Evolutionary conservation across 2,888 invertebrate species (phyloP).

Genomic region (Nomada ferruginata): DNA sequence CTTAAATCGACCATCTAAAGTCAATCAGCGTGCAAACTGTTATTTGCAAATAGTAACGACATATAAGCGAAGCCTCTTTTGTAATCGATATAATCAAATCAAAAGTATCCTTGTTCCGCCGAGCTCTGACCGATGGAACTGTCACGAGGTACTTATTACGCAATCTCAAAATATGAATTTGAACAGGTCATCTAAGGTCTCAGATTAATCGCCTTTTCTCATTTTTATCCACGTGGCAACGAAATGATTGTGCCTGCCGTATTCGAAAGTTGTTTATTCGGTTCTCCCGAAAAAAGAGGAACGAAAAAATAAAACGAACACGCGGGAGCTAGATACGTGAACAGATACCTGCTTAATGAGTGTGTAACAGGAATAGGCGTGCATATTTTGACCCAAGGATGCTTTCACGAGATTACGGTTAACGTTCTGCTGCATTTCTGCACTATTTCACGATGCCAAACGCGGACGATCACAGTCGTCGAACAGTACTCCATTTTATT

Average conservation of each 20-base stretch:
- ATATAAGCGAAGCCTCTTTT: no score
- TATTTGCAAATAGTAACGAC: no score
- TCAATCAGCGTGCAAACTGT: no score
- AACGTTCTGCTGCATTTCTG: conserved; percentile 1
- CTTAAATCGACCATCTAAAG: no score
- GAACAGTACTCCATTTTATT: conserved; percentile 4
- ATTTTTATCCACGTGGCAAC: conserved; percentile 53
- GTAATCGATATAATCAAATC: neutral
- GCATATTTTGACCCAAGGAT: conserved; percentile 37
- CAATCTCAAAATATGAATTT: conserved; percentile 63
- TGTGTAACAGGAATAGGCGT: conserved; percentile 37
- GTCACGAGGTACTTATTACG: conserved; percentile 62
- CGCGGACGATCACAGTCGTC: neutral
- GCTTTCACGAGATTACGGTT: conserved; percentile 29
- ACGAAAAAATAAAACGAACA: conserved; percentile 20
- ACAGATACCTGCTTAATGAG: conserved; percentile 42
- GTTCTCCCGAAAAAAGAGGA: conserved; percentile 19
- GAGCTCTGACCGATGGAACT: conserved; percentile 35
- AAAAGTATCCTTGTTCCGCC: conserved; percentile 15
- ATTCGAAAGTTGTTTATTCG: conserved; percentile 57
- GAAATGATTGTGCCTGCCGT: conserved; percentile 44
- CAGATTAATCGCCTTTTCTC: conserved; percentile 67
- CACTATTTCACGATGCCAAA: conserved; percentile 26
- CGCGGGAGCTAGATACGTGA: conserved; percentile 29
- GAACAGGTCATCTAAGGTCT: conserved; percentile 72